These are phyloP conservation scores for Leptobrachium leishanense DNA, from an alignment of 2,113 vertebrate genomes.

Conservation along the genomic window DNA sequence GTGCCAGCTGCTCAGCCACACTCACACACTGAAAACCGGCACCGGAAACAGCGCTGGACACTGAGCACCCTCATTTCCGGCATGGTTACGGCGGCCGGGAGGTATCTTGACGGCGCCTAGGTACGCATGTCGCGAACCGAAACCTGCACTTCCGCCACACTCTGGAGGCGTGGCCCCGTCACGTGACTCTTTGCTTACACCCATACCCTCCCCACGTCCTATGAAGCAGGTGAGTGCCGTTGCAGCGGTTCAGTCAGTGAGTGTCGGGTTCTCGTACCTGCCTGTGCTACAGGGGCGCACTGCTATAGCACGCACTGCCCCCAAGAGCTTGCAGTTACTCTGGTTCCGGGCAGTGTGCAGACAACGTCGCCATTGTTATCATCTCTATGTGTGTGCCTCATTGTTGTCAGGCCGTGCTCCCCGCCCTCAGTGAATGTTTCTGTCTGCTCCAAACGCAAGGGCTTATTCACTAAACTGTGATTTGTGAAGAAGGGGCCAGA, in stretches of 20 bases:
- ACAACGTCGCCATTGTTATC: too few relatives aligned
- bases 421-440: too few relatives aligned
- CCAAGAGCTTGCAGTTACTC: constrained; percentile 4
- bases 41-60: constrained; percentile 1
- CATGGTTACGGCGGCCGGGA: background rate
- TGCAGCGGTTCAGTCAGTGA: background rate
- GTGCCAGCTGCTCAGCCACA: background rate
- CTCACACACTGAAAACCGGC: constrained; percentile 12
- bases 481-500: too few relatives aligned
- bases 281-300: background rate
- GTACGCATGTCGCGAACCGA: too few relatives aligned
- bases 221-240: too few relatives aligned
- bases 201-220: background rate
- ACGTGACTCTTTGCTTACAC: background rate
- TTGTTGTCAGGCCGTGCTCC: too few relatives aligned
- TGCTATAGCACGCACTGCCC: background rate
- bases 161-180: background rate
- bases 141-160: background rate
- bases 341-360: background rate
- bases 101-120: too few relatives aligned
- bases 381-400: too few relatives aligned
- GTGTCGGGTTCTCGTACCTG: background rate
- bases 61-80: background rate
- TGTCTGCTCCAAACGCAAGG: too few relatives aligned
- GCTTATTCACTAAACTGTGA: too few relatives aligned